These are phyloP conservation scores for Dynastes maya DNA, from an alignment of 2,888 invertebrate species.

Conservation along the genomic window DNA sequence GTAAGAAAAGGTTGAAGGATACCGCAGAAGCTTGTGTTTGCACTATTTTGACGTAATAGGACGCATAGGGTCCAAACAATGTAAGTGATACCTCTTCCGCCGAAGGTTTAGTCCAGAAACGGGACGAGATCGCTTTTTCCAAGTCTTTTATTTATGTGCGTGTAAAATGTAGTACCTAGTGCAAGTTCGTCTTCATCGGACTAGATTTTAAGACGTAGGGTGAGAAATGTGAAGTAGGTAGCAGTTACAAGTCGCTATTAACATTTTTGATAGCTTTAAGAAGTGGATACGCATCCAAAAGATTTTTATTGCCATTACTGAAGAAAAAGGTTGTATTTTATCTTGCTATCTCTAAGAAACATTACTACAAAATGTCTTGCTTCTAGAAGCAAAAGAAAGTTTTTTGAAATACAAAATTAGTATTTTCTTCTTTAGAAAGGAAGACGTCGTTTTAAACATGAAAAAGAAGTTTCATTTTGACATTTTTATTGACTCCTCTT, in stretches of 20 bases:
- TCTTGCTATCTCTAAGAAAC: no score
- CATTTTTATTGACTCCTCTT: no score
- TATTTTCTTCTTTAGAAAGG: no score
- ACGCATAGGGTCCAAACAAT: slow-evolving; percentile 34
- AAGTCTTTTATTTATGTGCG: no score
- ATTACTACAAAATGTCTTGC: no score
- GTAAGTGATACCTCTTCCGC: slow-evolving; percentile 28
- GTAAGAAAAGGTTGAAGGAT: slow-evolving; percentile 31
- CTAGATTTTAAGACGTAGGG: not conserved
- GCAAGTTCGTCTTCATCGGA: not conserved
- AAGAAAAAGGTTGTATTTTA: no score
- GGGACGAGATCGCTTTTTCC: slow-evolving; percentile 3
- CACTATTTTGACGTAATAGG: slow-evolving; percentile 36
- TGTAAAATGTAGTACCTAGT: not conserved
- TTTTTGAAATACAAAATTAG: no score
- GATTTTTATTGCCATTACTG: no score
- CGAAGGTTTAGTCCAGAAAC: not conserved
- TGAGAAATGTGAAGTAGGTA: not conserved
- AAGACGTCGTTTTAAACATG: no score
- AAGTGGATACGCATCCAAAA: no score
- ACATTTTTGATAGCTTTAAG: no score
- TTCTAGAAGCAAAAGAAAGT: not conserved
- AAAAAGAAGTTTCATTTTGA: no score
- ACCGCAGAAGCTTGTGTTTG: slow-evolving; percentile 4
- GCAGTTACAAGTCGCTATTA: not conserved